Base-by-base conservation (phyloP, 2,113 vertebrate genomes). In the Phrynosoma blainvillii region DNA sequence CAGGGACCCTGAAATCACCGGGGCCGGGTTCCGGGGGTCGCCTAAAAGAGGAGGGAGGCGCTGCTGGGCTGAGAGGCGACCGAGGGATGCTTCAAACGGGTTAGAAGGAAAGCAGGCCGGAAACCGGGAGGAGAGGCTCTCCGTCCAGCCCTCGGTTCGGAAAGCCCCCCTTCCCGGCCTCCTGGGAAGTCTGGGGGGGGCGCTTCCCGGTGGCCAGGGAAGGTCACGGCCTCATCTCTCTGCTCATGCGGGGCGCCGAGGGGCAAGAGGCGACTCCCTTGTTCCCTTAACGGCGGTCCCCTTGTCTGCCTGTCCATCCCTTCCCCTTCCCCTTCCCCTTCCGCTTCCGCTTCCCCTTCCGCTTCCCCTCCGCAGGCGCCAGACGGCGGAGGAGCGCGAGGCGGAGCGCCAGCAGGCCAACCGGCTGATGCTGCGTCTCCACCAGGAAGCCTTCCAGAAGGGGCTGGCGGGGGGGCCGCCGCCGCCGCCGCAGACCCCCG, bases 301-400 rank as follows among this genome's bases (percentile, higher is more conserved):
- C 30, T 23, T 52, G 47, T 9, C 16, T 27, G 21, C 4, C n/a
- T 14, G 66, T 13, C 16, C 18, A 14, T 8, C 23, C 1, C 2
- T 7, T 27, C 18, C 21, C 71, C 52, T 7, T 10, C 32, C 32
- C 4, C 21, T 1, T 16, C 68, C 10, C n/a, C n/a, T n/a, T n/a
- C n/a, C n/a, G n/a, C n/a, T n/a, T n/a, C n/a, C n/a, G n/a, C n/a
- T n/a, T n/a, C 21, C 30, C 4, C 5, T 1, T 54, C 23, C 47
- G 32, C 36, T 36, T 66, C 71, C n/a, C 52, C n/a, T 52, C 56
- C 23, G 36, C 97, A 99, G 98, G 97, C 97, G 99, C 94, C 99
- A 99, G 97, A 99, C 99, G 0, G 98, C 98, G 0, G 99, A 99
- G 96, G 98, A 99, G 95, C 96, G 99, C 1, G 99, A 99, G 94